Evolutionary conservation across 2,888 invertebrate genomes (phyloP).

Genomic region (Lymantria dispar): DNA sequence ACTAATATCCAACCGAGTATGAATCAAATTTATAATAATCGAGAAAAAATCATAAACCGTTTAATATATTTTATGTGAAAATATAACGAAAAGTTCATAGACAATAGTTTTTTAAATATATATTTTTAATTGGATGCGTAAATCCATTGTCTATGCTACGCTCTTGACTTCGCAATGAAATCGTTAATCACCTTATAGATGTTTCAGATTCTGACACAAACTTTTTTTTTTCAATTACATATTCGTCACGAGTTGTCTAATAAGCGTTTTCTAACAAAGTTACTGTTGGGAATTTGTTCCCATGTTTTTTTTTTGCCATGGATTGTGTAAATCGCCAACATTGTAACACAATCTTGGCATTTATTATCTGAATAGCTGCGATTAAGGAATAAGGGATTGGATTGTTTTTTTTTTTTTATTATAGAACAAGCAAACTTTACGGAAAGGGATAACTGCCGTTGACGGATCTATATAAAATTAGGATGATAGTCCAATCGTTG

Average conservation of each 20-base stretch:
- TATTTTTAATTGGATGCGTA: constrained; percentile 15
- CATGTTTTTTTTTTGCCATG: constrained; percentile 12
- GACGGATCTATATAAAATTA: too few species aligned
- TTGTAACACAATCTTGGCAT: too few species aligned
- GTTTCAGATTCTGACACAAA: constrained; percentile 24
- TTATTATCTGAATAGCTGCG: too few species aligned
- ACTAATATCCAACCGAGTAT: background rate
- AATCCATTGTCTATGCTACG: constrained; percentile 40
- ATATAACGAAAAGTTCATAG: too few species aligned
- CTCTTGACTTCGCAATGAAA: constrained; percentile 33
- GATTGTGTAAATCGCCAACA: too few species aligned
- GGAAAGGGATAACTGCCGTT: too few species aligned
- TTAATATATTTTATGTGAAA: constrained; percentile 9
- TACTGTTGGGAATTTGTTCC: constrained; percentile 18
- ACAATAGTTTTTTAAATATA: background rate
- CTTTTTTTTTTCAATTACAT: constrained; percentile 27
- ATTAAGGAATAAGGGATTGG: too few species aligned
- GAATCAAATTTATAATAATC: constrained; percentile 30
- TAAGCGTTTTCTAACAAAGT: constrained; percentile 15
- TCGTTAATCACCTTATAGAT: constrained; percentile 23
- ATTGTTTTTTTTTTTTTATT: too few species aligned
- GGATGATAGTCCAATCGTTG: too few species aligned
- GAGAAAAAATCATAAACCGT: constrained; percentile 29
- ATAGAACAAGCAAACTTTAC: too few species aligned
- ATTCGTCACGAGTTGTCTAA: constrained; percentile 35